A percentile compares a stretch with the other conserved stretches of the same genome.
Evolutionary conservation across 2,797 vertebrate genomes (phyloP).

Genomic region (Lacerta viridis): DNA sequence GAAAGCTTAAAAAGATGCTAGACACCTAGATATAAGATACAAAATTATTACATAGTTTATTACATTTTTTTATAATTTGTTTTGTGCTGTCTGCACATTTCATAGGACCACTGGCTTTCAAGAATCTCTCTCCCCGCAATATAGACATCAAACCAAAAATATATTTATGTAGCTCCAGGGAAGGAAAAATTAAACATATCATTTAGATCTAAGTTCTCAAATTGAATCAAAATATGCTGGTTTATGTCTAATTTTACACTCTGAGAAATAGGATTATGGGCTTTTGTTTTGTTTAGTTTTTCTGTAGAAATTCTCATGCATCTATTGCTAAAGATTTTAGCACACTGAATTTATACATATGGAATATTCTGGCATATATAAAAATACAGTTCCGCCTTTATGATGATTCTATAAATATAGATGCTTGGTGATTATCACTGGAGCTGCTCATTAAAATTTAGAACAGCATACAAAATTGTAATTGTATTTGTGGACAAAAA

Average conservation of each 20-base stretch:
- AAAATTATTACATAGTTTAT: not conserved
- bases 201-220: conserved; percentile 45
- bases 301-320: conserved; percentile 54
- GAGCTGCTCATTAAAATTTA: conserved; percentile 76
- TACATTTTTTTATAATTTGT: conserved; percentile 8
- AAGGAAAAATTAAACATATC: conserved; percentile 47
- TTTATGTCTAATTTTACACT: conserved; percentile 67
- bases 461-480: conserved; percentile 72
- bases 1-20: not conserved
- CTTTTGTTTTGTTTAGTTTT: not conserved
- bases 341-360: conserved; percentile 49
- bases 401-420: conserved; percentile 75
- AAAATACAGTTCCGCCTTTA: conserved; percentile 69
- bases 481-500: conserved; percentile 64
- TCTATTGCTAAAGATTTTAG: conserved; percentile 61
- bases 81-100: not conserved
- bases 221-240: conserved; percentile 45
- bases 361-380: conserved; percentile 62
- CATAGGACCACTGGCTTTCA: conserved; percentile 26
- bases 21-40: not conserved
- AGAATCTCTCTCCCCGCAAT: not conserved
- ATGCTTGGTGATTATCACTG: conserved; percentile 72
- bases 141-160: not conserved
- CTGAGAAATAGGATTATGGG: conserved; percentile 49
- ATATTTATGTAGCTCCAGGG: not conserved